phyloP scores from a whole-genome alignment of 2,797 vertebrate genomes.

The Mionectes olivaceus region DNA sequence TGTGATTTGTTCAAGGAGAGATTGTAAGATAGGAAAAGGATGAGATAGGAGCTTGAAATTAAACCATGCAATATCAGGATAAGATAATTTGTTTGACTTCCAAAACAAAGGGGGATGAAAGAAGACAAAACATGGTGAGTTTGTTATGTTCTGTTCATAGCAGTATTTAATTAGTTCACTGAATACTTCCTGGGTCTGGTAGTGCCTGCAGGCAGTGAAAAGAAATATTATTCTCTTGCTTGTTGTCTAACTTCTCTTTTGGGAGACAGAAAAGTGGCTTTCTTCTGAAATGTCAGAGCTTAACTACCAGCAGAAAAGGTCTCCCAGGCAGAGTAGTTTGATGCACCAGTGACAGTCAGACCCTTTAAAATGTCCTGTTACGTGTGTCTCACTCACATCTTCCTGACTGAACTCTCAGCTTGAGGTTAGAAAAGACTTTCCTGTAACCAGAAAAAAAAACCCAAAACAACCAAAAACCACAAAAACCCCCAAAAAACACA shows the following conservation, averaged over 20 bases:
- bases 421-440: background rate
- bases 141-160: background rate
- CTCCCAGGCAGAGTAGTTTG: background rate
- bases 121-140: background rate
- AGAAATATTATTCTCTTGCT: slow-evolving; percentile 19
- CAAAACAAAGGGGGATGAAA: background rate
- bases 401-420: background rate
- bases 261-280: slow-evolving; percentile 20
- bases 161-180: slow-evolving; percentile 21
- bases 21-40: background rate
- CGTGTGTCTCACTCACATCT: background rate
- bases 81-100: background rate
- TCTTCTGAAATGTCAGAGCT: background rate
- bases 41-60: background rate
- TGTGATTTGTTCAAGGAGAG: background rate
- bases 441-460: background rate
- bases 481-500: no score
- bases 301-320: background rate
- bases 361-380: background rate
- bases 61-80: background rate
- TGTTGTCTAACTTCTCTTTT: slow-evolving; percentile 1
- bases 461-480: no score
- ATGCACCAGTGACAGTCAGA: background rate
- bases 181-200: background rate
- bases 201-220: background rate